Conservation (phyloP, 2,888 invertebrate species). For the Neoitamus cyanurus region DNA sequence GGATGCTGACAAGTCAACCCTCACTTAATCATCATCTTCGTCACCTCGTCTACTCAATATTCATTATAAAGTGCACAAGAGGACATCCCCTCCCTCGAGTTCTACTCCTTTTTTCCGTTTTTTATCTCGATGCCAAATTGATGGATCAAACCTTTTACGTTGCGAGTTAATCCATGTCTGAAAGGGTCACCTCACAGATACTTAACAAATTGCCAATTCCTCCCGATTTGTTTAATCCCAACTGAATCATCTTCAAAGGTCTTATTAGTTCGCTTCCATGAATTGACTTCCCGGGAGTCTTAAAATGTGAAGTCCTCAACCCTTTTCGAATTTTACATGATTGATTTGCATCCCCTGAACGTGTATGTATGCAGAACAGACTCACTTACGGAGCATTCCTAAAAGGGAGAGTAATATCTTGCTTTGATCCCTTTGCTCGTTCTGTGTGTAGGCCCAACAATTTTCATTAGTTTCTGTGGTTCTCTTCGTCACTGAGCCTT, state of each 20-base stretch:
- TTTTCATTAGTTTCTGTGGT: background rate
- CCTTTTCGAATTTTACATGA: background rate
- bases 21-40: background rate
- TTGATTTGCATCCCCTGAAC: background rate
- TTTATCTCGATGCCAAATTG: background rate
- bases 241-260: background rate
- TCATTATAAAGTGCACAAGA: background rate
- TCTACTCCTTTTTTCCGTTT: background rate
- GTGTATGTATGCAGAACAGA: too few species aligned
- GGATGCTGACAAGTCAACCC: background rate
- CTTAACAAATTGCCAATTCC: background rate
- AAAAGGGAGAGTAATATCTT: background rate
- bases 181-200: background rate
- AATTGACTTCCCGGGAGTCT: background rate
- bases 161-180: background rate
- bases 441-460: background rate
- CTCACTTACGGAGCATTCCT: too few species aligned
- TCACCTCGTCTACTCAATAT: background rate
- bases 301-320: background rate
- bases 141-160: background rate
- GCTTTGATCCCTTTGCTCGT: background rate
- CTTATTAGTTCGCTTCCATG: background rate
- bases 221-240: background rate
- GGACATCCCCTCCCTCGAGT: background rate
- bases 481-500: background rate